Conservation (phyloP, 2,888 invertebrate genomes). For the Diadromus collaris region DNA sequence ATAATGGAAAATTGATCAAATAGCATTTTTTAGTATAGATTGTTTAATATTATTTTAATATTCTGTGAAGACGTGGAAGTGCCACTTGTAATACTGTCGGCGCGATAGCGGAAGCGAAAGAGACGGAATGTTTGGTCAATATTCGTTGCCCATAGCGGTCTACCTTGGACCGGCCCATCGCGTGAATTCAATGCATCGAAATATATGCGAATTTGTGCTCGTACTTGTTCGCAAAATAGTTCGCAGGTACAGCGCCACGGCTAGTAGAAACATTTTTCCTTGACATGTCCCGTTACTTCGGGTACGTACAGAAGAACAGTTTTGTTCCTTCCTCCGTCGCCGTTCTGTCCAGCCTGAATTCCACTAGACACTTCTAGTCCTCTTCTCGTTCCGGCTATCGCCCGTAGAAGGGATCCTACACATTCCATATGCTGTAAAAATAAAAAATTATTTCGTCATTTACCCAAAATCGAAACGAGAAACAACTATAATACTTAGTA, state of each 20-base stretch:
- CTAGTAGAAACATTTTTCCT: constrained; percentile 54
- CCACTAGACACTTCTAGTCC: constrained; percentile 37
- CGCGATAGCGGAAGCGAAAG: not conserved
- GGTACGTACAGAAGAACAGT: not conserved
- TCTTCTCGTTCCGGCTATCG: not conserved
- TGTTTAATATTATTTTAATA: not conserved
- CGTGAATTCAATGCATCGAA: constrained; percentile 30
- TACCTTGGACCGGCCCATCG: constrained; percentile 37
- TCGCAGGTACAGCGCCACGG: constrained; percentile 27
- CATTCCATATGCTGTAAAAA: too few relatives aligned
- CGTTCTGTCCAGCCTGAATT: constrained; percentile 48
- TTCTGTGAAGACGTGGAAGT: not conserved
- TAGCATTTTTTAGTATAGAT: not conserved
- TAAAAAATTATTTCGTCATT: too few relatives aligned
- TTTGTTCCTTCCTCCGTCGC: not conserved
- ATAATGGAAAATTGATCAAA: too few relatives aligned
- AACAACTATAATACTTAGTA: too few relatives aligned
- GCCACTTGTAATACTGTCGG: not conserved
- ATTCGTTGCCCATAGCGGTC: constrained; percentile 49
- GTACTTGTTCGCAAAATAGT: constrained; percentile 15
- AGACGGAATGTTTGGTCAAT: constrained; percentile 58
- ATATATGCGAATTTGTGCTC: constrained; percentile 16
- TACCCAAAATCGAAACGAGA: too few relatives aligned
- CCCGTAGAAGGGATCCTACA: too few relatives aligned
- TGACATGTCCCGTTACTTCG: constrained; percentile 31